Evolutionary conservation across 2,797 vertebrate genomes (phyloP).

Genomic region (Peromyscus aztecus): DNA sequence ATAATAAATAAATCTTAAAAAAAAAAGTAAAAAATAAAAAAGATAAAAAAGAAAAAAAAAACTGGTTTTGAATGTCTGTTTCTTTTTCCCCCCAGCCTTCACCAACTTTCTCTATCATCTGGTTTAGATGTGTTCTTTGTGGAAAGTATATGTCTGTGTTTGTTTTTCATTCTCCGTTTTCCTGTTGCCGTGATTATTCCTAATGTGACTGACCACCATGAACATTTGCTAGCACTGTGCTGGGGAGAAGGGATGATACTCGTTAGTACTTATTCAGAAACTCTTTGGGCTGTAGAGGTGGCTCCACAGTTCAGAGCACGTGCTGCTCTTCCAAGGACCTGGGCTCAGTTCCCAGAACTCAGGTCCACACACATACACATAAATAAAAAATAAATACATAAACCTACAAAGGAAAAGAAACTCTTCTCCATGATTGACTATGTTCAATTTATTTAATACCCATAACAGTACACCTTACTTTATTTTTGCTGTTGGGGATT

Average conservation of each 20-base stretch:
- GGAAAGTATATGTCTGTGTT: neutral
- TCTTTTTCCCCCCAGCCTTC: neutral
- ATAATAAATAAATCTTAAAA: too few relatives aligned
- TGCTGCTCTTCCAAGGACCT: neutral
- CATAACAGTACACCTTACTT: neutral
- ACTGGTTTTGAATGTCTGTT: neutral
- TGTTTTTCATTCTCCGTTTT: neutral
- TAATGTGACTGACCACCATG: constrained; percentile 14
- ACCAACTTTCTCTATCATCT: constrained; percentile 9
- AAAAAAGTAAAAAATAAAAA: neutral
- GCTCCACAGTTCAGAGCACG: neutral
- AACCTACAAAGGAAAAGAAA: neutral
- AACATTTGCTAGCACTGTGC: neutral
- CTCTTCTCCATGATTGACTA: neutral
- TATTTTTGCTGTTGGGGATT: neutral
- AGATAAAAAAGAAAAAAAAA: neutral
- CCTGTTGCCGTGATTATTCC: constrained; percentile 10
- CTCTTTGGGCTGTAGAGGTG: neutral
- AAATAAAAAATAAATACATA: neutral
- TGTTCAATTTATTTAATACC: neutral
- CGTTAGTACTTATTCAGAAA: neutral
- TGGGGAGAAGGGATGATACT: neutral
- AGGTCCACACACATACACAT: neutral
- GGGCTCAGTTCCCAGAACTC: neutral
- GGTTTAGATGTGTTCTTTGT: constrained; percentile 40